A percentile compares a stretch with the other conserved stretches of the same genome.
phyloP scores from a whole-genome alignment of 2,888 invertebrate species.

The Taenaris catops region DNA sequence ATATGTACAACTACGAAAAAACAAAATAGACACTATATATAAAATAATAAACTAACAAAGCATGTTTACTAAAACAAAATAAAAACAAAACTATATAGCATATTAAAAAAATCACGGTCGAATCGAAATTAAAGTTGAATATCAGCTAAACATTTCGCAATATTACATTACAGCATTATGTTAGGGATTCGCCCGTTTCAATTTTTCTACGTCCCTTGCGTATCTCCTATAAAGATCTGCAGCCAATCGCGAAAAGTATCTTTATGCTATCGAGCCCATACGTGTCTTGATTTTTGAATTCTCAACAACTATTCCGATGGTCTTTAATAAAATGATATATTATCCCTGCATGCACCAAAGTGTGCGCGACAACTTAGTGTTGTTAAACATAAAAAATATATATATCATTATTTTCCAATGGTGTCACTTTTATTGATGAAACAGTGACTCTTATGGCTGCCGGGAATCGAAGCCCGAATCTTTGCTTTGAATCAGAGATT shows the following conservation, averaged over 20 bases:
- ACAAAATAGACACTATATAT: too few species aligned
- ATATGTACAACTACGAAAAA: too few species aligned
- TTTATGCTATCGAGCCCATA: slow-evolving; percentile 43
- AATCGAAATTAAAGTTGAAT: not conserved
- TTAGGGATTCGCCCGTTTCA: slow-evolving; percentile 38
- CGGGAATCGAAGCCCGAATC: too few species aligned
- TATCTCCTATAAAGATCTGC: slow-evolving; percentile 46
- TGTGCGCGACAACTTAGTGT: not conserved
- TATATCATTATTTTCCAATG: too few species aligned
- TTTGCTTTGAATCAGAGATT: too few species aligned
- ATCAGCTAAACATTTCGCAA: not conserved
- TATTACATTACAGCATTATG: slow-evolving; percentile 5
- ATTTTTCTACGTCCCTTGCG: slow-evolving; percentile 31
- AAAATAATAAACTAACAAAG: too few species aligned
- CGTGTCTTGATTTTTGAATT: slow-evolving; percentile 49
- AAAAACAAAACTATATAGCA: too few species aligned
- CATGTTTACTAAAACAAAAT: too few species aligned
- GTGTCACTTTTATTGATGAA: too few species aligned
- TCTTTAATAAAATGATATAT: not conserved
- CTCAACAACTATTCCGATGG: not conserved
- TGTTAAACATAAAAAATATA: too few species aligned
- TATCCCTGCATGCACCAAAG: not conserved
- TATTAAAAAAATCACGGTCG: not conserved
- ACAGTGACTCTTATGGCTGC: too few species aligned
- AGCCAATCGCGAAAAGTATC: slow-evolving; percentile 57